These are phyloP conservation scores for Chymomyza caudatula DNA, from an alignment of 2,888 invertebrate genomes.

Conservation along the genomic window DNA sequence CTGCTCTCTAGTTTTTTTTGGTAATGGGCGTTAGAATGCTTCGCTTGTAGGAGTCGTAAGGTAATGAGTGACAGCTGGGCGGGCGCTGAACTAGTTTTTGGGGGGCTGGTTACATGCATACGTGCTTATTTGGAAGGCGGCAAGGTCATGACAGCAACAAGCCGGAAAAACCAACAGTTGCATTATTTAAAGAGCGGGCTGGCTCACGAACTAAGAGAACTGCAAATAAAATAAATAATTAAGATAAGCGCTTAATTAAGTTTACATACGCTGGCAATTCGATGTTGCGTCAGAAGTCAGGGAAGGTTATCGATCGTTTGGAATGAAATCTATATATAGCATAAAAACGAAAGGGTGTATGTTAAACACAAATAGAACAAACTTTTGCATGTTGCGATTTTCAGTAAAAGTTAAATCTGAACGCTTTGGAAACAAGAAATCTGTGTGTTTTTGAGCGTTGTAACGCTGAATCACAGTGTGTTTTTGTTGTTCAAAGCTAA, in stretches of 20 bases:
- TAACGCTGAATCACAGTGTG: no score
- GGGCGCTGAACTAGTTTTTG: slow-evolving; percentile 4
- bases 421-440: no score
- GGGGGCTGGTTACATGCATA: not conserved
- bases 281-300: not conserved
- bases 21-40: not conserved
- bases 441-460: no score
- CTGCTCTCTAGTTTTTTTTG: slow-evolving; percentile 17
- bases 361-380: no score
- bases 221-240: slow-evolving; percentile 61
- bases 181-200: slow-evolving; percentile 50
- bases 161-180: slow-evolving; percentile 1
- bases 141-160: not conserved
- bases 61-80: slow-evolving; percentile 66
- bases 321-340: no score
- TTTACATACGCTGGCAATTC: slow-evolving; percentile 37
- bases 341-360: no score
- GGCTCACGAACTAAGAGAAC: slow-evolving; percentile 46
- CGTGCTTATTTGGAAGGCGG: not conserved
- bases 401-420: no score
- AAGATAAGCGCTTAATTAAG: slow-evolving; percentile 51
- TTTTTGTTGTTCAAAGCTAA: no score
- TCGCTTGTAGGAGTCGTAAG: slow-evolving; percentile 6
- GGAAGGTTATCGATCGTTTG: no score
- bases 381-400: no score